A percentile compares a stretch with the other conserved stretches of the same genome.
Conservation (phyloP, 2,113 vertebrate species). For the Planiliza haematocheilus region DNA sequence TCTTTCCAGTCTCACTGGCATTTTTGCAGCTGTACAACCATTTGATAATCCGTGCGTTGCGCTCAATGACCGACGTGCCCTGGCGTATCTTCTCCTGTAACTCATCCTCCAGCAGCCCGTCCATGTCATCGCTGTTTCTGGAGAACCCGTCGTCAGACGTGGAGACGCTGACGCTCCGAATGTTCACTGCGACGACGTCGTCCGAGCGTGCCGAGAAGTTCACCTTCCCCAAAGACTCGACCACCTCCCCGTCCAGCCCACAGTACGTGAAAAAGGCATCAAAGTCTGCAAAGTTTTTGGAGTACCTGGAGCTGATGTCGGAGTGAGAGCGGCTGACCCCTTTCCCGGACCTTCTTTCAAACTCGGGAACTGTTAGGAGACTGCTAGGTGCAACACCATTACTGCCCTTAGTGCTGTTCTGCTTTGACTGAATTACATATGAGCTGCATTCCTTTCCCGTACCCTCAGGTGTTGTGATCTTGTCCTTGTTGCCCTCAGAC, state of each 20-base stretch:
- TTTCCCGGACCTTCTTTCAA: slow-evolving; percentile 69
- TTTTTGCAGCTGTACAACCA: slow-evolving; percentile 96
- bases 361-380: slow-evolving; percentile 62
- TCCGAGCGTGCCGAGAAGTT: slow-evolving; percentile 88
- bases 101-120: slow-evolving; percentile 87
- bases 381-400: neutral
- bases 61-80: slow-evolving; percentile 91
- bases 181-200: slow-evolving; percentile 68
- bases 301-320: slow-evolving; percentile 92
- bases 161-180: slow-evolving; percentile 88
- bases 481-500: neutral
- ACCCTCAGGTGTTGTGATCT: slow-evolving; percentile 41
- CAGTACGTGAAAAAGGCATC: slow-evolving; percentile 94
- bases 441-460: slow-evolving; percentile 41
- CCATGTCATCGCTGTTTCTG: slow-evolving; percentile 81
- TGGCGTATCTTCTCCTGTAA: slow-evolving; percentile 81
- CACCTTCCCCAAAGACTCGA: slow-evolving; percentile 89
- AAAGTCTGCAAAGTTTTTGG: slow-evolving; percentile 87
- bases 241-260: slow-evolving; percentile 89
- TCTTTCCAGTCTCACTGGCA: slow-evolving; percentile 84
- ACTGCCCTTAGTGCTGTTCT: neutral
- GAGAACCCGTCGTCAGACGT: slow-evolving; percentile 89
- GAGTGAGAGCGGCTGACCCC: slow-evolving; percentile 92
- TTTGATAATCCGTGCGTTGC: slow-evolving; percentile 97
- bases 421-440: neutral